A percentile compares a stretch with the other conserved stretches of the same genome.
These are phyloP conservation scores for Bedellia somnulentella DNA, from an alignment of 2,888 invertebrate species.

Conservation along the genomic window DNA sequence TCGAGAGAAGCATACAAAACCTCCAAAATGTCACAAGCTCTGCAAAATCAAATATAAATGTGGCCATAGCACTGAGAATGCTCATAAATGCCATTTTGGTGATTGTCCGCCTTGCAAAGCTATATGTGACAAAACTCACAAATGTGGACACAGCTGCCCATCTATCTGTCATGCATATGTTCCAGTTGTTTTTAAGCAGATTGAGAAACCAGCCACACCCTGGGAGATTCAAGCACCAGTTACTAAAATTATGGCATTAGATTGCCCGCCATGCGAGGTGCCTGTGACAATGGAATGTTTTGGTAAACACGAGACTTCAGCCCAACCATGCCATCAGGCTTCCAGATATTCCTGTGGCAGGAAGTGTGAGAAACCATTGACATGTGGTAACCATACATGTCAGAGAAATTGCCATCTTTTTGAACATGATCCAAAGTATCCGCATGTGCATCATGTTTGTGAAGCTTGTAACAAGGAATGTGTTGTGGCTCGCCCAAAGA, in stretches of 20 bases:
- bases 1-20: slow-evolving; percentile 71
- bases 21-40: slow-evolving; percentile 73
- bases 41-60: slow-evolving; percentile 84
- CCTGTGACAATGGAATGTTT: slow-evolving; percentile 73
- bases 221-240: slow-evolving; percentile 64
- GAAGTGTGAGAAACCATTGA: slow-evolving; percentile 69
- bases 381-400: slow-evolving; percentile 82
- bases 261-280: slow-evolving; percentile 73
- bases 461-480: slow-evolving; percentile 59
- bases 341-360: slow-evolving; percentile 76
- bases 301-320: slow-evolving; percentile 69
- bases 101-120: slow-evolving; percentile 82
- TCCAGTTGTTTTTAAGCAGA: slow-evolving; percentile 61
- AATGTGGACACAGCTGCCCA: slow-evolving; percentile 71
- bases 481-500: slow-evolving; percentile 64
- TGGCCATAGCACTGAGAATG: slow-evolving; percentile 73
- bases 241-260: slow-evolving; percentile 53
- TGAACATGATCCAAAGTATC: slow-evolving; percentile 21
- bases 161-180: slow-evolving; percentile 77
- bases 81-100: slow-evolving; percentile 81
- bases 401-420: slow-evolving; percentile 68
- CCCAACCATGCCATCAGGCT: slow-evolving; percentile 72
- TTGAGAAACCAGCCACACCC: slow-evolving; percentile 64
- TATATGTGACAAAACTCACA: slow-evolving; percentile 64
- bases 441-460: slow-evolving; percentile 46